Conservation (phyloP, 1,140 invertebrate genomes). For the Battus philenor region DNA sequence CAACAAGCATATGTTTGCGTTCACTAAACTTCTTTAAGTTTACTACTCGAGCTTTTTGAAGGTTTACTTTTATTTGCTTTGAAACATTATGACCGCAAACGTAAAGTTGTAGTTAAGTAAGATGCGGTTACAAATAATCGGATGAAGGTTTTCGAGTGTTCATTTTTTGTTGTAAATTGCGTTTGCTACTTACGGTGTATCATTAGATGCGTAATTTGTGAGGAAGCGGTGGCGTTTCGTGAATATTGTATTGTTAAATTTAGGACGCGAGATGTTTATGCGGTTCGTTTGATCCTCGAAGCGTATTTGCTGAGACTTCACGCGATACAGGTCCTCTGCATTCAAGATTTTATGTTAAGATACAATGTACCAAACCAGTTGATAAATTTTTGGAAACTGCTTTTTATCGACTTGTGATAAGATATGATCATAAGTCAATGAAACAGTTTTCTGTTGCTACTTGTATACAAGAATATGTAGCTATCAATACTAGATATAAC, state of each 20-base stretch:
- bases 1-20: constrained; percentile 10
- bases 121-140: constrained; percentile 24
- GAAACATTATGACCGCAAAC: background rate
- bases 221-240: constrained; percentile 25
- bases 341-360: too few relatives aligned
- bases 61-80: too few relatives aligned
- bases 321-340: too few relatives aligned
- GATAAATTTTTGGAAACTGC: too few relatives aligned
- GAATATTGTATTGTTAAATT: constrained; percentile 23
- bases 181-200: constrained; percentile 16
- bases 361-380: too few relatives aligned
- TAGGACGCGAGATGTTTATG: background rate
- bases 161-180: constrained; percentile 17
- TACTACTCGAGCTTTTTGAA: too few relatives aligned
- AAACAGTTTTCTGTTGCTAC: background rate
- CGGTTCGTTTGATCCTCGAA: constrained; percentile 8
- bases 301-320: too few relatives aligned
- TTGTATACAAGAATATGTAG: background rate
- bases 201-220: constrained; percentile 22
- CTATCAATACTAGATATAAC: too few relatives aligned
- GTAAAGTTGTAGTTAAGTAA: constrained; percentile 5
- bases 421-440: too few relatives aligned
- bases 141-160: constrained; percentile 13
- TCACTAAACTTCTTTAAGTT: too few relatives aligned
- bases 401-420: too few relatives aligned